Percentiles rank a stretch among this genome's conserved stretches.
Evolutionary conservation across 2,888 invertebrate genomes (phyloP).

Genomic region (Cryptocephalus moraei): DNA sequence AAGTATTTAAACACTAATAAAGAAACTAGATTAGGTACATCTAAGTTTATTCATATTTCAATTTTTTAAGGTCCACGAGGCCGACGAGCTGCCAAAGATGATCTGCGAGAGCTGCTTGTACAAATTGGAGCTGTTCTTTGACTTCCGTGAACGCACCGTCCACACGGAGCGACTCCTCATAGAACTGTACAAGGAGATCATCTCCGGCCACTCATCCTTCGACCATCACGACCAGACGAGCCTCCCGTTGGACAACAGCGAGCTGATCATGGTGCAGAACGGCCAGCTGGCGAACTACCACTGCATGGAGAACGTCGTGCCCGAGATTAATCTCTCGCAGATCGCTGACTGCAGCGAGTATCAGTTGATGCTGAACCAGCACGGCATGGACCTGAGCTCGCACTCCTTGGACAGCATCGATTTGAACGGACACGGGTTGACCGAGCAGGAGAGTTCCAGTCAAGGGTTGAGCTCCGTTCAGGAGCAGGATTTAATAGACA

Average conservation of each 20-base stretch:
- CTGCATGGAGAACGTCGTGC: conserved; percentile 20
- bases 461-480: too few species aligned
- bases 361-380: conserved; percentile 26
- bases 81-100: conserved; percentile 48
- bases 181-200: conserved; percentile 31
- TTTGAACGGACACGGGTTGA: conserved; percentile 30
- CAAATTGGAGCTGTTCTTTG: conserved; percentile 46
- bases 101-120: conserved; percentile 47
- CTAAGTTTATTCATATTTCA: neutral
- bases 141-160: conserved; percentile 45
- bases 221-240: conserved; percentile 10
- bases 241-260: conserved; percentile 17
- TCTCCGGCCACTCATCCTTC: conserved; percentile 7
- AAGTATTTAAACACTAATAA: too few species aligned
- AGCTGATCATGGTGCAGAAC: conserved; percentile 29
- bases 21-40: too few species aligned
- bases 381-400: conserved; percentile 9
- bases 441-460: conserved; percentile 30
- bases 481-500: too few species aligned
- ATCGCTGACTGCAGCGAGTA: conserved; percentile 27
- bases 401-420: conserved; percentile 30
- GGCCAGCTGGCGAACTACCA: conserved; percentile 27
- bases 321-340: conserved; percentile 29
- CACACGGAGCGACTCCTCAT: conserved; percentile 44
- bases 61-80: conserved; percentile 39